Percentiles rank a stretch among this genome's conserved stretches.
Evolutionary conservation across 2,888 invertebrate species (phyloP).

Genomic region (Trissoscelio sp.): DNA sequence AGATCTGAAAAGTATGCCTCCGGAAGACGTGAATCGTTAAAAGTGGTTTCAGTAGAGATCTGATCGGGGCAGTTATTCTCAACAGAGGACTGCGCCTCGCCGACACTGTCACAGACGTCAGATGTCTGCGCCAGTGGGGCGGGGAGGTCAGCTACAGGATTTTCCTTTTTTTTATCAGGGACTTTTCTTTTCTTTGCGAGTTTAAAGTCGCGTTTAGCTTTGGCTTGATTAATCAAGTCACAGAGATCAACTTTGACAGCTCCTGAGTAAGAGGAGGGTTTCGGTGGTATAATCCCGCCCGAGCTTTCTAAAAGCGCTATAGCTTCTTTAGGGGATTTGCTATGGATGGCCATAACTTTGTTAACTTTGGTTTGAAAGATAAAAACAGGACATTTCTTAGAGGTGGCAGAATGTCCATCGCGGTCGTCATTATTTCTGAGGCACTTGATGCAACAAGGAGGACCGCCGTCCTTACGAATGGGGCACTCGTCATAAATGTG

Average conservation of each 20-base stretch:
- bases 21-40: no score
- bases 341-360: neutral
- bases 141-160: no score
- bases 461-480: no score
- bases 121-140: no score
- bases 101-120: no score
- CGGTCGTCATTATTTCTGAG: neutral
- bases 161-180: no score
- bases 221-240: no score
- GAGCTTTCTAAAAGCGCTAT: neutral
- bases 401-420: neutral
- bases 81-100: no score
- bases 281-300: neutral
- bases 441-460: neutral
- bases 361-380: neutral
- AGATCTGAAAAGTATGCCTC: no score
- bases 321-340: slow-evolving; percentile 1
- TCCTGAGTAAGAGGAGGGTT: neutral
- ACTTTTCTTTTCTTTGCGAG: neutral
- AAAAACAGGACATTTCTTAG: neutral
- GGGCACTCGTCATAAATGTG: neutral
- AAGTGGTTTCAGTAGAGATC: no score
- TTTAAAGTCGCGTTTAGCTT: neutral
- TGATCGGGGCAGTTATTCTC: no score
- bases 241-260: no score